Conservation (phyloP, 2,113 vertebrate species). For the Atlantisia rogersi region DNA sequence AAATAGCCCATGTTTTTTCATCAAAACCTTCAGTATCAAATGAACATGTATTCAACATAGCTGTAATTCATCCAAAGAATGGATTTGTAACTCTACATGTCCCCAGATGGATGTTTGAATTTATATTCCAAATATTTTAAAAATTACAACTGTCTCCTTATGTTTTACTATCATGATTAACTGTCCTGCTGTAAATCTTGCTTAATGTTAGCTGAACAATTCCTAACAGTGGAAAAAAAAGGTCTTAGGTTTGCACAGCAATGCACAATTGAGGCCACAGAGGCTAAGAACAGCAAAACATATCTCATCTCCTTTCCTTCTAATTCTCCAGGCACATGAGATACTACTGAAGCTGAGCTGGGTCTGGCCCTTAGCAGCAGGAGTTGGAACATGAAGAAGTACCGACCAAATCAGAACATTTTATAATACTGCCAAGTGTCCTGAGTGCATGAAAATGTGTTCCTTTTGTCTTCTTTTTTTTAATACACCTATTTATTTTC, state of each 20-base stretch:
- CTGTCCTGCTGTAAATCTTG: neutral
- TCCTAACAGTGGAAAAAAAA: neutral
- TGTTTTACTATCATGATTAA: slow-evolving; percentile 2
- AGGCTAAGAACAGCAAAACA: neutral
- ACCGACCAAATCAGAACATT: neutral
- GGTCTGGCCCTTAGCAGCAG: neutral
- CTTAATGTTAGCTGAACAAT: neutral
- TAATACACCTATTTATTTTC: neutral
- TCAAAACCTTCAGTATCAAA: neutral
- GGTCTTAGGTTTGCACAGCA: neutral
- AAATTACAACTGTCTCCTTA: neutral
- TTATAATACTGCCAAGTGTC: neutral
- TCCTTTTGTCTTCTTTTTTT: neutral
- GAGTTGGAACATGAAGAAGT: neutral
- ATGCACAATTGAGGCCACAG: neutral
- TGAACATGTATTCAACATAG: neutral
- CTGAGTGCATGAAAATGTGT: neutral
- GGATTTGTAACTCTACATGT: neutral
- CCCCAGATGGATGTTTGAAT: neutral
- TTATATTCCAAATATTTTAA: slow-evolving; percentile 4
- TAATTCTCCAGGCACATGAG: neutral
- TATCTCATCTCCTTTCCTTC: neutral
- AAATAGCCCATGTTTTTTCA: neutral
- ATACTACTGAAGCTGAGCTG: neutral
- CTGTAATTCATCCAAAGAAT: neutral